Percentiles rank a stretch among this genome's conserved stretches.
These are phyloP conservation scores for Trichomycterus rosablanca DNA, from an alignment of 2,113 vertebrate species.

Conservation along the genomic window DNA sequence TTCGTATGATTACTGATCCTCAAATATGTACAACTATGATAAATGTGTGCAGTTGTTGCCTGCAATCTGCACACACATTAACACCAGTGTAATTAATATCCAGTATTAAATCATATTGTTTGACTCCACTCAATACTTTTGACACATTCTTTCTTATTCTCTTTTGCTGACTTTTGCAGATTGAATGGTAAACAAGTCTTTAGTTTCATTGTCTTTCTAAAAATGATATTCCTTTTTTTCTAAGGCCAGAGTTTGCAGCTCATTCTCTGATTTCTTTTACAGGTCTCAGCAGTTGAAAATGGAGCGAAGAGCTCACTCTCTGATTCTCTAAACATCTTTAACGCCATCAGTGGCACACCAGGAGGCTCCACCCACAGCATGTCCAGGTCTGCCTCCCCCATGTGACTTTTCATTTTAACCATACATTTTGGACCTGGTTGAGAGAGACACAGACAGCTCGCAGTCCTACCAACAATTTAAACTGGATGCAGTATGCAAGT, in stretches of 20 bases:
- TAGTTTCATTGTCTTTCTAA: neutral
- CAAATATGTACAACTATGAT: too few relatives aligned
- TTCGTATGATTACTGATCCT: too few relatives aligned
- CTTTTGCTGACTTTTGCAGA: slow-evolving; percentile 75
- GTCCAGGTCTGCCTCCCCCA: slow-evolving; percentile 76
- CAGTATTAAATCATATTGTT: too few relatives aligned
- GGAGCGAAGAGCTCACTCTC: slow-evolving; percentile 73
- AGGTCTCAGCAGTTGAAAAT: slow-evolving; percentile 84
- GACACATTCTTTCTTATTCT: neutral
- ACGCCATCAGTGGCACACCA: slow-evolving; percentile 91
- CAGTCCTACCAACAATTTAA: too few relatives aligned
- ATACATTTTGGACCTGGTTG: slow-evolving; percentile 8
- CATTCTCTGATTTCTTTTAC: neutral
- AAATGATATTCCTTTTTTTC: neutral
- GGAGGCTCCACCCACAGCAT: slow-evolving; percentile 78
- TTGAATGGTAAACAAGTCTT: slow-evolving; percentile 84
- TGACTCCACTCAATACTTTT: too few relatives aligned
- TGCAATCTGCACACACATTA: too few relatives aligned
- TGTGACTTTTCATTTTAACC: slow-evolving; percentile 56
- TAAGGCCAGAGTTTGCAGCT: neutral
- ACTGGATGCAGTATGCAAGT: too few relatives aligned
- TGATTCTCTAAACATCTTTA: slow-evolving; percentile 91
- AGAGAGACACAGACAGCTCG: too few relatives aligned
- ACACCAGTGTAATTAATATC: too few relatives aligned
- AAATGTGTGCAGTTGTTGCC: too few relatives aligned